Base-by-base conservation (phyloP, 2,888 invertebrate species). In the Synanthedon myopaeformis region DNA sequence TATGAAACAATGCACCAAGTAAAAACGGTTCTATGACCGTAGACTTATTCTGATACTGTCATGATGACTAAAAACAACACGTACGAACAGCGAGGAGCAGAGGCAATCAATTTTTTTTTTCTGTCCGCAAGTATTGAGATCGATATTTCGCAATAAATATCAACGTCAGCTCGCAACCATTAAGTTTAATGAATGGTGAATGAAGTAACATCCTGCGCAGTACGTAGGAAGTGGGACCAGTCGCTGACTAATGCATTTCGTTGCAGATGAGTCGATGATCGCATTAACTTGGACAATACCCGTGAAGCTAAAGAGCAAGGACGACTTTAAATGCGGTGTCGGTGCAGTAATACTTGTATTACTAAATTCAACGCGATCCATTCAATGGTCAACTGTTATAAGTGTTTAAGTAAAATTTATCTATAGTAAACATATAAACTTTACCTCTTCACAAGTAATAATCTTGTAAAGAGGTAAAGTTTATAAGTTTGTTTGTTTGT, bases 171-270 rank as follows among this genome's bases (percentile, higher is more conserved):
- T 53, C 35, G 64, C 70, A 70, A 68, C 75, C 79, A 81, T 82
- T 82, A 80, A 72, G 63, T 66, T 35, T 72, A 80, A 82, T 82
- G 82, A 79, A 78, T 77, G 73, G 73, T 69, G 72, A 77, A 84
- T 85, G 83, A 80, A 74, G 82, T 76, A 84, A 85, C 77, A 84
- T 85, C 85, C 84, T 82, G 79, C 65, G 69, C 61, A 23, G 23
- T 23, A 68, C 72, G 73, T 76, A 79, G 84, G 83, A 85, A 82
- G 79, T 69, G 60, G 57, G 66, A 82, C 83, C 78, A 74, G 83
- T 83, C 76, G 75, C 72, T 79, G 76, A 77, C 72, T 80, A 78
- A 80, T 71, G 71, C 45, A 70, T n/a, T 6, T 45, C 45, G 45
- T 13, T 76, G 72, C 76, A 77, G 82, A 85, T 80, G 84, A 73